phyloP scores from a whole-genome alignment of 1,140 invertebrate genomes.

The Chymomyza costata region DNA sequence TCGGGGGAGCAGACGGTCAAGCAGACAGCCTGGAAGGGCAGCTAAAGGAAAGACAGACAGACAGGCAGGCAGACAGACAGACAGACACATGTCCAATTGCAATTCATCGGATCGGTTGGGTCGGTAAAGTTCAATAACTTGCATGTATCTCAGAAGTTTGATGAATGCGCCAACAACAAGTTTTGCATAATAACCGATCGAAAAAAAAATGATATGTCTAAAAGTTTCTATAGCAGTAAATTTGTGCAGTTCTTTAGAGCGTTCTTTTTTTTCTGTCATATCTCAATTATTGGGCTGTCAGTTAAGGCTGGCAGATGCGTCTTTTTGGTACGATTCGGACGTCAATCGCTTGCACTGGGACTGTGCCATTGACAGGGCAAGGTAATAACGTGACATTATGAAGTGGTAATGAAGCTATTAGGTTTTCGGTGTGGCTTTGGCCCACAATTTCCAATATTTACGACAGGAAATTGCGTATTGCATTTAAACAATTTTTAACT shows the following conservation, averaged over 20 bases:
- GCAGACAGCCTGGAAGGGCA: too few species aligned
- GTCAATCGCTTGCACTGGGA: too few species aligned
- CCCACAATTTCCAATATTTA: slow-evolving; percentile 65
- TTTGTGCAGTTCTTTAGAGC: too few species aligned
- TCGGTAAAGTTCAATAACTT: slow-evolving; percentile 59
- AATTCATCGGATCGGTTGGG: slow-evolving; percentile 1
- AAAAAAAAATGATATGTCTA: slow-evolving; percentile 52
- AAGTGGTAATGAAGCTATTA: slow-evolving; percentile 71
- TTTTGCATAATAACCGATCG: slow-evolving; percentile 62
- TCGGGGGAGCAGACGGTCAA: too few species aligned
- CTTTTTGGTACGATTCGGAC: slow-evolving; percentile 27
- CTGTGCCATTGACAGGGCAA: slow-evolving; percentile 41
- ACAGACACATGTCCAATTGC: slow-evolving; percentile 46
- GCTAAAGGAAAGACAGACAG: too few species aligned
- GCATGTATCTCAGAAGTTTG: slow-evolving; percentile 30
- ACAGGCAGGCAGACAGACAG: too few species aligned
- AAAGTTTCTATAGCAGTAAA: slow-evolving; percentile 44
- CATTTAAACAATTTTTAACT: slow-evolving; percentile 57
- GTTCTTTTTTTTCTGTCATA: slow-evolving; percentile 30
- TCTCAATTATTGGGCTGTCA: slow-evolving; percentile 63
- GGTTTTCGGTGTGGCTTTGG: slow-evolving; percentile 46
- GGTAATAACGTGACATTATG: slow-evolving; percentile 69
- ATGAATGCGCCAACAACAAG: slow-evolving; percentile 62
- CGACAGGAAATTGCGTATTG: slow-evolving; percentile 68
- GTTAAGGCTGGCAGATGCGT: slow-evolving; percentile 42